Percentiles rank a stretch among this genome's conserved stretches.
Conservation (phyloP, 2,113 vertebrate genomes). For the Corythornis cristatus region DNA sequence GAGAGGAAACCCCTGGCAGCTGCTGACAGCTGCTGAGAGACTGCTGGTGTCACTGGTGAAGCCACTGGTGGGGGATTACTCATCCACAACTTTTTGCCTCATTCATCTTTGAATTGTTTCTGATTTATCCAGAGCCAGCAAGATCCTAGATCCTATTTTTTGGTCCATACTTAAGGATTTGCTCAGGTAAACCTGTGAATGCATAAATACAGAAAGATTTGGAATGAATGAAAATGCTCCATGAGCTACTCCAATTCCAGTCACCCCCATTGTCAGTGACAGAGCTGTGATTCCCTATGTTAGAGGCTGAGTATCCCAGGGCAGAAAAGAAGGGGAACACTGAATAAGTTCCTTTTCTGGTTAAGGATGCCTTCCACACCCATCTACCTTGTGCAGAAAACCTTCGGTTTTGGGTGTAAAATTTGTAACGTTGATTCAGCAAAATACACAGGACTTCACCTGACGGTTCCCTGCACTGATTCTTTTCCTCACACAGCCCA, state of each 20-base stretch:
- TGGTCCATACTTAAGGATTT: background rate
- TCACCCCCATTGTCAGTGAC: background rate
- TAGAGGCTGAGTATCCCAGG: background rate
- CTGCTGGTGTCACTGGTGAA: background rate
- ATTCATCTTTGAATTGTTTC: background rate
- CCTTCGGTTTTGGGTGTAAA: background rate
- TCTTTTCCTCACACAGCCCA: background rate
- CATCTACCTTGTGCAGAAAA: background rate
- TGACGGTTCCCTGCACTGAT: background rate
- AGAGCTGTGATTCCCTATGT: accelerated
- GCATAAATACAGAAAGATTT: background rate
- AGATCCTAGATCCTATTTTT: background rate
- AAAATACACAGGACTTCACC: background rate
- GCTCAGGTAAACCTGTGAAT: background rate
- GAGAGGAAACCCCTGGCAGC: conserved; percentile 7
- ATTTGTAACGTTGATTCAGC: background rate
- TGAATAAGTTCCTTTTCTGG: background rate
- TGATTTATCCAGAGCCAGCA: background rate
- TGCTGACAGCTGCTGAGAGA: background rate
- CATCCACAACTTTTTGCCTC: background rate
- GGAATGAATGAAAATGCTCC: background rate
- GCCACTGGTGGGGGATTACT: background rate
- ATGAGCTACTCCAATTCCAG: background rate
- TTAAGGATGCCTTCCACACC: background rate
- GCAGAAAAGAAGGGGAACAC: background rate